These are phyloP conservation scores for Atlantisia rogersi DNA, from an alignment of 2,113 vertebrate species.

Conservation along the genomic window DNA sequence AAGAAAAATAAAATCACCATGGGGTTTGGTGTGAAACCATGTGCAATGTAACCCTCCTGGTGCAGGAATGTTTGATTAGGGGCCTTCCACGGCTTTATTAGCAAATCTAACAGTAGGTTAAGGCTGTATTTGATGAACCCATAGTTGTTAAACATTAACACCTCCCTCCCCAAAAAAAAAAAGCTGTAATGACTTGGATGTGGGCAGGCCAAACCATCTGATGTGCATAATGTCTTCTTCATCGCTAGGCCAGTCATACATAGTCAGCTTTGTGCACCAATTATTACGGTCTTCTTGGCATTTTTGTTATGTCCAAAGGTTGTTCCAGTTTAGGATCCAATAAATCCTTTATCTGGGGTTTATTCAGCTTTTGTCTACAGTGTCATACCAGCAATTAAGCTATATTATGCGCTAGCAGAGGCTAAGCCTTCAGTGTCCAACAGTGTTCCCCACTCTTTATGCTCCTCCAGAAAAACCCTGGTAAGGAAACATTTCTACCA, in stretches of 20 bases:
- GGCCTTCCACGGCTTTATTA: neutral
- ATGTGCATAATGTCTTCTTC: conserved; percentile 32
- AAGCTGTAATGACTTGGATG: neutral
- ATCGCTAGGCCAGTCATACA: neutral
- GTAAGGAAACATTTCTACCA: neutral
- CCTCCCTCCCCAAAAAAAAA: neutral
- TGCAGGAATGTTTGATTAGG: neutral
- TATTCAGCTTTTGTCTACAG: conserved; percentile 11
- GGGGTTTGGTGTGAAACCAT: neutral
- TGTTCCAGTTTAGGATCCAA: conserved; percentile 13
- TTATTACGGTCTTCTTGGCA: neutral
- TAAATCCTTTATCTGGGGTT: conserved; percentile 20
- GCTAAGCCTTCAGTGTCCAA: neutral
- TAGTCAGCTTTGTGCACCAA: conserved; percentile 26
- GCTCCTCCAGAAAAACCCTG: neutral
- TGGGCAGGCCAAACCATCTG: neutral
- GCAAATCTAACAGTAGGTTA: neutral
- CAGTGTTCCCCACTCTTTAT: neutral
- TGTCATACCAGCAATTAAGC: neutral
- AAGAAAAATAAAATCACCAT: conserved; percentile 21
- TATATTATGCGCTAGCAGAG: neutral
- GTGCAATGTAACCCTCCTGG: neutral
- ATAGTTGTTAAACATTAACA: neutral
- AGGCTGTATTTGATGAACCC: neutral
- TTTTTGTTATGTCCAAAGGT: conserved; percentile 19